Base-by-base conservation (phyloP, 2,888 invertebrate species). In the Drosophila mayaguana region DNA sequence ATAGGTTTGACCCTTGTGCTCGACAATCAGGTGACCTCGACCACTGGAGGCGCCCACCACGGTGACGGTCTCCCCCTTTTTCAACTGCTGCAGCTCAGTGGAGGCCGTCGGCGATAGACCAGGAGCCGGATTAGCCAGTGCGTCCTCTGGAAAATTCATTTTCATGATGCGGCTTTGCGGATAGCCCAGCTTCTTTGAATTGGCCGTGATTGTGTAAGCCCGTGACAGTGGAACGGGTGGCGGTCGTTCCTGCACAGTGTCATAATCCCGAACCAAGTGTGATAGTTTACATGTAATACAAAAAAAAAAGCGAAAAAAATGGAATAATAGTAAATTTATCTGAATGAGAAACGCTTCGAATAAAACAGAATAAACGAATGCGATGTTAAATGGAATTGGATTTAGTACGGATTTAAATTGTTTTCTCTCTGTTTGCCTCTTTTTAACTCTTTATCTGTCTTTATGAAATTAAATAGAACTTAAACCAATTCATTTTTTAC, bases 141-240 rank as follows among this genome's bases (percentile, higher is more conserved):
- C 91, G 80, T 93, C 93, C 94, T 96, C 96, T 81, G 96, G 96
- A 94, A 96, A 98, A 83, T 96, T 96, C 94, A 96, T 96, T 93
- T 97, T 97, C 96, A 98, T 97, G 67, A 97, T 94, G 91, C 98
- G 95, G 82, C 96, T 96, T 94, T 98, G 98, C 75, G 98, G 98
- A 94, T 98, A 98, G 84, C 97, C 96, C 80, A 98, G 94, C 94
- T 98, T 98, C 94, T 98, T 98, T 67, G 97, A 96, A 92, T 97
- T 97, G 85, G 97, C 97, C 34, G 96, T 94, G 68, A 98, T 97
- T 8, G 97, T 98, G 93, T 98, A 98, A 2, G 97, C 95, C 83
- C 98, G 95, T 88, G 97, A 96, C 38, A 97, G 97, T 54, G 98
- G 98, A 77, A 98, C 96, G 36, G 98, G 97, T 40, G 98, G 98